A percentile compares a stretch with the other conserved stretches of the same genome.
phyloP scores from a whole-genome alignment of 1,140 invertebrate species.

The Drosophila saltans region DNA sequence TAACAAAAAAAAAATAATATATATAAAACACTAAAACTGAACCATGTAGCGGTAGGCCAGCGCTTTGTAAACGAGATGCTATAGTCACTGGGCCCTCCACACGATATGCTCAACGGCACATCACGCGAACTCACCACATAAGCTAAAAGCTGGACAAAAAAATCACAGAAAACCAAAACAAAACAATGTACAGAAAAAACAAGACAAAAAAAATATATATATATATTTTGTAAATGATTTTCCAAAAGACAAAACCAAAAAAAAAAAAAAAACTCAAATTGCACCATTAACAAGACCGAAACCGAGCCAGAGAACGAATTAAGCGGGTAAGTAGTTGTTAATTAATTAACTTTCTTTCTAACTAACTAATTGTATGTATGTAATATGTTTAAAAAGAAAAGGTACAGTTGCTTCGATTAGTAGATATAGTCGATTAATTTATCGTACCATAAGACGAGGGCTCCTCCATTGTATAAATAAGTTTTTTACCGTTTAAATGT shows the following conservation, averaged over 20 bases:
- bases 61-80: slow-evolving; percentile 83
- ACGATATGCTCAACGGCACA: slow-evolving; percentile 77
- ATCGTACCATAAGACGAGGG: neutral
- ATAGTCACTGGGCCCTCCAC: slow-evolving; percentile 81
- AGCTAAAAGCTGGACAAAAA: slow-evolving; percentile 66
- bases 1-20: slow-evolving; percentile 31
- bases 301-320: neutral
- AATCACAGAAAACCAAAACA: slow-evolving; percentile 21
- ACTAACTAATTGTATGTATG: neutral
- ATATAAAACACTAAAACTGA: slow-evolving; percentile 31
- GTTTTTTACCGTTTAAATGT: slow-evolving; percentile 47
- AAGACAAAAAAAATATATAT: slow-evolving; percentile 28
- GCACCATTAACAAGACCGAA: slow-evolving; percentile 41
- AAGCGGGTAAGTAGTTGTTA: neutral
- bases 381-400: neutral
- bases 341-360: neutral
- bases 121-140: slow-evolving; percentile 78
- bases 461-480: slow-evolving; percentile 6
- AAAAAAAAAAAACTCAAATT: slow-evolving; percentile 35
- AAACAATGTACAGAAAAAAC: slow-evolving; percentile 35
- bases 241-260: slow-evolving; percentile 36
- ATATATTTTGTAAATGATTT: slow-evolving; percentile 78
- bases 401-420: neutral
- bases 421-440: slow-evolving; percentile 7
- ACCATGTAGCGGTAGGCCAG: slow-evolving; percentile 82